A percentile compares a stretch with the other conserved stretches of the same genome.
Evolutionary conservation across 2,113 vertebrate genomes (phyloP).

Genomic region (Microtus richardsoni): DNA sequence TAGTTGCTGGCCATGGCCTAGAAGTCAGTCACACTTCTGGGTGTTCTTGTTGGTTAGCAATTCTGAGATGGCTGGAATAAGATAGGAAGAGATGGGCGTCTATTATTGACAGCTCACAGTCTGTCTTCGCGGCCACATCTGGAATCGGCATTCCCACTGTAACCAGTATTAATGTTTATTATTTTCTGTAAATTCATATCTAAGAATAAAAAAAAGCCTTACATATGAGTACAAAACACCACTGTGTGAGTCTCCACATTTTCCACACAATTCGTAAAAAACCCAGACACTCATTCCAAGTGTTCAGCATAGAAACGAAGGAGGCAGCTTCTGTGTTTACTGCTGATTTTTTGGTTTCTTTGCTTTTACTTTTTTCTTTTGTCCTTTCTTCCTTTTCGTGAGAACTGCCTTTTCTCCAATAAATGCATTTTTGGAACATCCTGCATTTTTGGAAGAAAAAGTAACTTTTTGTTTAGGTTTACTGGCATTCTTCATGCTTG

Average conservation of each 20-base stretch:
- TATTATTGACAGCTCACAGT: not conserved
- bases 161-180: not conserved
- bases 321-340: not conserved
- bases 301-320: not conserved
- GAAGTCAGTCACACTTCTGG: not conserved
- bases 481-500: conserved; percentile 40
- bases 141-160: not conserved
- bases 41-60: not conserved
- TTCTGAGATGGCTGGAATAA: not conserved
- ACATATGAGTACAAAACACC: not conserved
- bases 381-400: conserved; percentile 82
- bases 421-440: conserved; percentile 81
- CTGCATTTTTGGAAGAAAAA: conserved; percentile 54
- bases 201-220: not conserved
- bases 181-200: conserved; percentile 13
- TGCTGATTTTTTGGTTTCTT: conserved; percentile 76
- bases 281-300: not conserved
- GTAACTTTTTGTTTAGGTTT: conserved; percentile 69
- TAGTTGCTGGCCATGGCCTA: not conserved
- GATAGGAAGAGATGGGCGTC: not conserved
- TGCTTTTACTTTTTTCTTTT: conserved; percentile 70
- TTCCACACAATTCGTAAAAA: not conserved
- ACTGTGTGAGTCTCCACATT: not conserved
- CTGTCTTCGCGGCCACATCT: not conserved
- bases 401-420: conserved; percentile 89